Base-by-base conservation (phyloP, 2,113 vertebrate genomes). In the Collichthys lucidus region DNA sequence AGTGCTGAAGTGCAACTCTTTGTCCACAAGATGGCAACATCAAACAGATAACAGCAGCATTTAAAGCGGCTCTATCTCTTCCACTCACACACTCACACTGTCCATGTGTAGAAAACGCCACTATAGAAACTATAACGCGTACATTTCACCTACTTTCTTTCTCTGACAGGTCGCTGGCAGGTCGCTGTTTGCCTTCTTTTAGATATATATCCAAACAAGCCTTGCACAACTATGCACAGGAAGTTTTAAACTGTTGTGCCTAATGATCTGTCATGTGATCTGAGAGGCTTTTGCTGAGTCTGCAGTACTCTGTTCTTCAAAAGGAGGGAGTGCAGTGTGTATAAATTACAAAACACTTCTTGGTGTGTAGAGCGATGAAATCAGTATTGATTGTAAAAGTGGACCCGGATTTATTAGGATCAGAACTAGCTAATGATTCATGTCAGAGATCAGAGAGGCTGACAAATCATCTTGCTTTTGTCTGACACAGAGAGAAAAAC, bases 231-330 rank as follows among this genome's bases (percentile, higher is more conserved):
- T n/a, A n/a, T 19, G 29, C 31, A 60, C 69, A 83, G 91, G 86
- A 91, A 90, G 86, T 72, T 67, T 82, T 49, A 71, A 80, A 83
- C 70, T 2, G 72, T 77, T 84, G 85, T 12, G 65, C 74, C 59
- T 80, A 82, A 70, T 68, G 84, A 74, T 69, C 79, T 74, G 74
- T 89, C 92, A 92, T 92, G 91, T 92, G 90, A 90, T 87, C 49
- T 24, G 56, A 20, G 49, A 62, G 69, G 60, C 70, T 82, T 88
- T 62, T 85, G 92, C 90, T 90, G 92, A 93, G 50, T 88, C 72
- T 84, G 89, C 90, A 82, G 44, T 68, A 67, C 61, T 59, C 64
- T 56, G 44, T 83, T 89, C 77, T 80, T 80, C 77, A 86, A 75
- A 87, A 76, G 62, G 78, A 86, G 52, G 67, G 83, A 92, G 82